These are phyloP conservation scores for Gymnocypris eckloni DNA, from an alignment of 2,797 vertebrate genomes.

Conservation along the genomic window DNA sequence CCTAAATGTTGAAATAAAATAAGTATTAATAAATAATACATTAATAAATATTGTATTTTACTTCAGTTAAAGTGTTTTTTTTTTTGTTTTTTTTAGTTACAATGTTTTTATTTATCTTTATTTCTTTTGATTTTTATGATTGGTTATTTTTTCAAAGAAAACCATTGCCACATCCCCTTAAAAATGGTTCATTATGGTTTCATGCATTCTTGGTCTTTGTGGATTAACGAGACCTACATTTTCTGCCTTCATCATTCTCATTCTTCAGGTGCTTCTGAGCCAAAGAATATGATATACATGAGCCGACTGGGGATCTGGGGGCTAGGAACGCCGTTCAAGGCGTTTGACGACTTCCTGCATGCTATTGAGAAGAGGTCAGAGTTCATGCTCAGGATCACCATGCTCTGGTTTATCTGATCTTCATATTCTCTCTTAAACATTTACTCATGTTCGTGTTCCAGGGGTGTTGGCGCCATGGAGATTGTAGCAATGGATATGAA, in stretches of 20 bases:
- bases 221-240: not conserved
- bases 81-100: not conserved
- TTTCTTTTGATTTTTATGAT: not conserved
- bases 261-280: conserved; percentile 92
- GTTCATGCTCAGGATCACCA: not conserved
- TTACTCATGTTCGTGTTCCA: conserved; percentile 60
- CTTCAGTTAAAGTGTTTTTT: not conserved
- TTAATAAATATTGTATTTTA: too few species aligned
- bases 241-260: not conserved
- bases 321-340: conserved; percentile 91
- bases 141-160: not conserved
- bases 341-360: conserved; percentile 94
- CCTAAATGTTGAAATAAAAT: not conserved
- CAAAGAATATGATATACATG: conserved; percentile 99
- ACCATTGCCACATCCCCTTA: not conserved
- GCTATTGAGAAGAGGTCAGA: conserved; percentile 94
- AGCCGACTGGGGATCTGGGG: conserved; percentile 98
- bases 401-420: not conserved
- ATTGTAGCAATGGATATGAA: conserved; percentile 99
- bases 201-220: not conserved
- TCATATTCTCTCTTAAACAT: not conserved
- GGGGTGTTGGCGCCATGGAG: conserved; percentile 98
- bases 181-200: not conserved
- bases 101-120: not conserved
- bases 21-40: not conserved